Evolutionary conservation across 2,888 invertebrate species (phyloP).

Genomic region (Himalopsyche tibetana): DNA sequence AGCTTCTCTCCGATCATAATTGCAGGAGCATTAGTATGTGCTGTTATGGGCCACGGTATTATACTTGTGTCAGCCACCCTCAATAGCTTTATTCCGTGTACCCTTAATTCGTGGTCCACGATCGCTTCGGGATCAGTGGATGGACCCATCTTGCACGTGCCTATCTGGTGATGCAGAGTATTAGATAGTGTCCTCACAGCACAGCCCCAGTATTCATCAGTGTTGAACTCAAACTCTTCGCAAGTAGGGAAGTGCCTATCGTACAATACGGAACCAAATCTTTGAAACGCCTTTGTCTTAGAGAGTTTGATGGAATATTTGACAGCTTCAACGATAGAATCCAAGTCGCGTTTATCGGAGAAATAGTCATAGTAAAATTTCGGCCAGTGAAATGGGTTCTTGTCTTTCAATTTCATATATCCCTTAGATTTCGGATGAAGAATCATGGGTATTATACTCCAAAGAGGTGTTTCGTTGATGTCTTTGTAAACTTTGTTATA

Average conservation of each 20-base stretch:
- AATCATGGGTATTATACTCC: conserved; percentile 81
- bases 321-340: conserved; percentile 79
- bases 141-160: conserved; percentile 86
- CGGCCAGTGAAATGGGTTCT: conserved; percentile 85
- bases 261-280: conserved; percentile 76
- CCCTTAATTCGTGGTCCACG: conserved; percentile 80
- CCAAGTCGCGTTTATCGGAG: conserved; percentile 79
- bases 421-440: conserved; percentile 87
- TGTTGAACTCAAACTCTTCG: conserved; percentile 72
- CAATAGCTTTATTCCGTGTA: conserved; percentile 78
- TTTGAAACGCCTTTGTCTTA: conserved; percentile 78
- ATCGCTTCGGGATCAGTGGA: conserved; percentile 79
- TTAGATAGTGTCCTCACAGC: conserved; percentile 79
- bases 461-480: conserved; percentile 77
- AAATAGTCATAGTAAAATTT: conserved; percentile 90
- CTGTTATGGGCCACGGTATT: conserved; percentile 80
- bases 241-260: conserved; percentile 77
- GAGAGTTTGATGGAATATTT: conserved; percentile 79
- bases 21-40: conserved; percentile 83
- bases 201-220: conserved; percentile 85
- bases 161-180: conserved; percentile 81
- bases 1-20: conserved; percentile 85
- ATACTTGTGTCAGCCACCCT: conserved; percentile 84
- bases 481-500: conserved; percentile 78
- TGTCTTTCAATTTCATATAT: conserved; percentile 81